Conservation (phyloP, 2,113 vertebrate genomes). For the Mormyrus iriodes region DNA sequence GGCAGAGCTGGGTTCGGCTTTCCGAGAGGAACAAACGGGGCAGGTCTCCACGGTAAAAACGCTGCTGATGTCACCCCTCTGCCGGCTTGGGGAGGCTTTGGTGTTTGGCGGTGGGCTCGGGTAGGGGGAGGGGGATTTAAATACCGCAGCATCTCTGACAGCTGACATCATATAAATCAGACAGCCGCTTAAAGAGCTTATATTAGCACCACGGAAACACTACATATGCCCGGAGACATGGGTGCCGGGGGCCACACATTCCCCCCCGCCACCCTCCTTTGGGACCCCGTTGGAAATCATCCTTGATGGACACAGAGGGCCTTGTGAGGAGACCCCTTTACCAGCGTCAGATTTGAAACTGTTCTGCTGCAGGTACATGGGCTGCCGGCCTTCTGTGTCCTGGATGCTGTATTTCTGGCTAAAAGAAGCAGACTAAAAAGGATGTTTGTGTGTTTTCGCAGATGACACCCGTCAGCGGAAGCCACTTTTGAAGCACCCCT, state of each 20-base stretch:
- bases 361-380: background rate
- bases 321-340: background rate
- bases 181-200: slow-evolving; percentile 10
- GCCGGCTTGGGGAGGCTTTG: background rate
- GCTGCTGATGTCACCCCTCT: slow-evolving; percentile 17
- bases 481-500: background rate
- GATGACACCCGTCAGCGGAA: background rate
- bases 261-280: background rate
- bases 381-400: background rate
- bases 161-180: slow-evolving; percentile 16
- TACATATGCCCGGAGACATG: background rate
- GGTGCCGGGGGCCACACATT: background rate
- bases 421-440: background rate
- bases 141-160: slow-evolving; percentile 1
- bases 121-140: background rate
- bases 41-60: background rate
- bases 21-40: background rate
- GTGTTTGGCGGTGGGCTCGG: background rate
- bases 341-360: background rate
- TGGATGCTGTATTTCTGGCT: background rate
- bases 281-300: background rate
- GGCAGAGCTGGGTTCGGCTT: background rate
- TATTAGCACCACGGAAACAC: background rate
- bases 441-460: background rate
- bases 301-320: background rate